These are phyloP conservation scores for Zonotrichia leucophrys DNA, from an alignment of 2,113 vertebrate genomes.

Conservation along the genomic window DNA sequence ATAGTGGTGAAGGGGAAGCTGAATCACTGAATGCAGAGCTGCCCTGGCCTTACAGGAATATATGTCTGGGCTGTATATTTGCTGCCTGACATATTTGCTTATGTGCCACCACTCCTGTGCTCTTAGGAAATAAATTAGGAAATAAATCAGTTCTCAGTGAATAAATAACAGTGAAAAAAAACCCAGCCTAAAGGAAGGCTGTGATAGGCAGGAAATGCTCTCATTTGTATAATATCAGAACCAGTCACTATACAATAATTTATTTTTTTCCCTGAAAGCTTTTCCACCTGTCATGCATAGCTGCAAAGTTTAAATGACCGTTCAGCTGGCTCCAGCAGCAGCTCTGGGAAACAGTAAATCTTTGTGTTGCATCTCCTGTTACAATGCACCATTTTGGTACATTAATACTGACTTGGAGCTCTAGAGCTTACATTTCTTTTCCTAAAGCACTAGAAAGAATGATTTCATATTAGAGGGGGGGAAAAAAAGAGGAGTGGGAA, in stretches of 20 bases:
- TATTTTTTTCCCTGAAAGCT: not conserved
- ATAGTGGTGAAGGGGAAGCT: not conserved
- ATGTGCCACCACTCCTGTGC: not conserved
- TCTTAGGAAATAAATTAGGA: not conserved
- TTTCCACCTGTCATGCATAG: not conserved
- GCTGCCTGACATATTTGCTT: not conserved
- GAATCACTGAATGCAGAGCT: not conserved
- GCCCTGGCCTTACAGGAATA: not conserved
- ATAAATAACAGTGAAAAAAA: not conserved
- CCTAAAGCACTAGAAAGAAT: slow-evolving; percentile 32
- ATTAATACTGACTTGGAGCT: not conserved
- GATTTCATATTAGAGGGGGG: not conserved
- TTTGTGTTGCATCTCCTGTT: not conserved
- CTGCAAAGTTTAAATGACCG: not conserved
- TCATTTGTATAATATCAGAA: not conserved
- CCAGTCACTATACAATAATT: not conserved
- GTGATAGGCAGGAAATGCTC: not conserved
- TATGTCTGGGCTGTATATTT: not conserved
- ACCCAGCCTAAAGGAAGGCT: not conserved
- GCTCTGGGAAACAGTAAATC: not conserved
- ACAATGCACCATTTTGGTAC: not conserved
- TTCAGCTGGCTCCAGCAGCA: not conserved
- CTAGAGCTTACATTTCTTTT: not conserved
- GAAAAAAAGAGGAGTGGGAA: slow-evolving; percentile 23
- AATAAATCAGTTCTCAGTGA: not conserved